Percentiles rank a stretch among this genome's conserved stretches.
Conservation (phyloP, 2,113 vertebrate species). For the Ahaetulla prasina region DNA sequence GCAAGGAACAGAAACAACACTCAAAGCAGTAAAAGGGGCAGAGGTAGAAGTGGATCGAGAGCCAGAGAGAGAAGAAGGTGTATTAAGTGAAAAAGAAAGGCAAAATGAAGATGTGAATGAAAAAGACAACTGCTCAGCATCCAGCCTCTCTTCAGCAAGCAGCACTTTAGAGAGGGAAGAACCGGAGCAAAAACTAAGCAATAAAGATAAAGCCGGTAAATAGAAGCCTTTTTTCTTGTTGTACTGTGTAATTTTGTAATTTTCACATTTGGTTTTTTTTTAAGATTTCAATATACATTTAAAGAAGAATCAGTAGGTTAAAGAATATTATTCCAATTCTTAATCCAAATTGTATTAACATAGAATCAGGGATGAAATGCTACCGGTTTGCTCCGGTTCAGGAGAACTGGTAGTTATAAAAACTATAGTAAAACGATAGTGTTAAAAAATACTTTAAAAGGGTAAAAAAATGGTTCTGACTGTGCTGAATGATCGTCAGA, state of each 20-base stretch:
- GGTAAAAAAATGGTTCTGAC: no score
- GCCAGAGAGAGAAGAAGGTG: constrained; percentile 79
- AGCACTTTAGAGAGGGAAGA: constrained; percentile 97
- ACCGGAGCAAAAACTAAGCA: constrained; percentile 83
- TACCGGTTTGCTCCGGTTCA: no score
- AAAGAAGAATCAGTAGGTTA: neutral
- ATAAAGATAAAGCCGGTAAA: constrained; percentile 83
- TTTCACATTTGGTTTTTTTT: neutral
- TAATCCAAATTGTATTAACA: neutral
- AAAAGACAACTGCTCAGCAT: constrained; percentile 97
- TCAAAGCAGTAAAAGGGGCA: constrained; percentile 58
- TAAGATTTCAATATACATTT: neutral
- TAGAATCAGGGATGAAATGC: no score
- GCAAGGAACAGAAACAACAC: constrained; percentile 59
- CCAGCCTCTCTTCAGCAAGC: constrained; percentile 96
- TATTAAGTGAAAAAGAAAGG: constrained; percentile 90
- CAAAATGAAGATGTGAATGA: constrained; percentile 97
- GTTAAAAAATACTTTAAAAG: no score
- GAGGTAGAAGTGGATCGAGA: constrained; percentile 63
- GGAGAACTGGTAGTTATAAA: no score
- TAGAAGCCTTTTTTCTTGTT: constrained; percentile 43
- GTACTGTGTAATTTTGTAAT: constrained; percentile 29
- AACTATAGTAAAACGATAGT: no score
- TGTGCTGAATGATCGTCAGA: no score
- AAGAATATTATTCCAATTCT: neutral